Conservation (phyloP, 1,140 invertebrate genomes). For the Riptortus pedestris region DNA sequence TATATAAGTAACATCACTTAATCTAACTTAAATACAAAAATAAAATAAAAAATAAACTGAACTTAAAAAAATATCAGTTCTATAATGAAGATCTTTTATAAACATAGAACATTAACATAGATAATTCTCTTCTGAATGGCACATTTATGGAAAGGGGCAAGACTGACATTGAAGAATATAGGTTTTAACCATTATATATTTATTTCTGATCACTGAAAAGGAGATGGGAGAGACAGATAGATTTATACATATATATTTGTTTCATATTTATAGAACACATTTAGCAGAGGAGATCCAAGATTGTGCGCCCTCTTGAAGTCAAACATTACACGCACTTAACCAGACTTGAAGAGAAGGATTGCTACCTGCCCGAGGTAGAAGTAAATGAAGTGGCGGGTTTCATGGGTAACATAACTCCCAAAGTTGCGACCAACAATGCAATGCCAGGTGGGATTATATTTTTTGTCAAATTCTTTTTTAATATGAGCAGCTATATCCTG, state of each 20-base stretch:
- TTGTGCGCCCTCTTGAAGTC: neutral
- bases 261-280: neutral
- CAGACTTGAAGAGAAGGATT: conserved; percentile 96
- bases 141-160: conserved; percentile 1
- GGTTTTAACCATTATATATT: too few species aligned
- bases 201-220: too few species aligned
- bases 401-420: conserved; percentile 89
- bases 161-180: too few species aligned
- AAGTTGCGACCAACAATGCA: conserved; percentile 90
- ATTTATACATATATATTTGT: too few species aligned
- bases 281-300: conserved; percentile 10
- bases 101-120: too few species aligned
- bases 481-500: conserved; percentile 95
- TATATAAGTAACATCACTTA: conserved; percentile 2
- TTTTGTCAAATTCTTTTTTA: conserved; percentile 97
- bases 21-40: neutral
- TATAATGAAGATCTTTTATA: too few species aligned
- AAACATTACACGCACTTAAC: conserved; percentile 44
- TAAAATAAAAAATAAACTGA: neutral
- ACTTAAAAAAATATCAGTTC: neutral
- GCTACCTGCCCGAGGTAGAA: conserved; percentile 92
- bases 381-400: conserved; percentile 94
- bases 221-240: too few species aligned
- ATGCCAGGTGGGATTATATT: conserved; percentile 95
- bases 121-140: neutral